Evolutionary conservation across 2,888 invertebrate genomes (phyloP).

Genomic region (Rhopalosiphum nymphaeae): DNA sequence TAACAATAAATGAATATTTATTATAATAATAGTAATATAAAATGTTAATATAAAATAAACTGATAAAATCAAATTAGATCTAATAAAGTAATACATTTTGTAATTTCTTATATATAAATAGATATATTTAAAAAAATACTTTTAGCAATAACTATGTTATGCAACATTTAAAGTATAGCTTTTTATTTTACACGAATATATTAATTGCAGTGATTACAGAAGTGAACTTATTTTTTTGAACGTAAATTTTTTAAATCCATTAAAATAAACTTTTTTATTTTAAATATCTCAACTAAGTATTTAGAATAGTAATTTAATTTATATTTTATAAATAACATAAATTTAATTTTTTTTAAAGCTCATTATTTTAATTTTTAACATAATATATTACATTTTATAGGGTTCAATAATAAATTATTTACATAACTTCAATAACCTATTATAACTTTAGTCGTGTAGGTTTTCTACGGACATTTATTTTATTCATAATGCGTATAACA

Average conservation of each 20-base stretch:
- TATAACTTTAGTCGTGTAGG: background rate
- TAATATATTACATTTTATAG: background rate
- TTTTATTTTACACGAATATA: background rate
- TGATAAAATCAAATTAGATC: background rate
- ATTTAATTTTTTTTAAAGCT: background rate
- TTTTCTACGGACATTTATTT: background rate
- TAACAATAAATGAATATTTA: too few species aligned
- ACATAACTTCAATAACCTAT: background rate
- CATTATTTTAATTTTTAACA: background rate
- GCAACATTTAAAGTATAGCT: background rate
- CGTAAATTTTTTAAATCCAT: too few species aligned
- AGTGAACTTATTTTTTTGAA: background rate
- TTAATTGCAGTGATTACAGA: background rate
- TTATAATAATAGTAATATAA: background rate
- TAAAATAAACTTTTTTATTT: background rate
- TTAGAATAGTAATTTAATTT: background rate
- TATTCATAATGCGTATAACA: background rate
- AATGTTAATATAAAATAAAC: background rate
- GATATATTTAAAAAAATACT: too few species aligned
- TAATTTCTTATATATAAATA: too few species aligned
- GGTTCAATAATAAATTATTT: background rate
- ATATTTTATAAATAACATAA: background rate
- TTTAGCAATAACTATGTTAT: background rate
- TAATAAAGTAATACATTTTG: too few species aligned
- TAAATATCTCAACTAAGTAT: background rate